These are phyloP conservation scores for Tetranychus truncatus DNA, from an alignment of 2,888 invertebrate genomes.

Conservation along the genomic window DNA sequence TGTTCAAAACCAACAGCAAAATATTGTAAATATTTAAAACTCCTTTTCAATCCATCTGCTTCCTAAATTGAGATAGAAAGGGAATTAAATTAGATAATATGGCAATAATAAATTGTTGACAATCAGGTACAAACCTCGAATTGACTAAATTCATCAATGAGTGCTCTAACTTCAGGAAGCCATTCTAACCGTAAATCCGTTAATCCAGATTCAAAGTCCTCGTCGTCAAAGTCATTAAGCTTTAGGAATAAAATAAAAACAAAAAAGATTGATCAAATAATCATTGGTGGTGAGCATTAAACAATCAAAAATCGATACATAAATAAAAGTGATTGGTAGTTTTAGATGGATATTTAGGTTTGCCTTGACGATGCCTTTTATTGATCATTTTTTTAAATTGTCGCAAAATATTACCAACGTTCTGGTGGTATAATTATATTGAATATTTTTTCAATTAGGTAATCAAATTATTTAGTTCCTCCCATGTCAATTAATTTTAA, in stretches of 20 bases:
- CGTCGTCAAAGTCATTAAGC: not conserved
- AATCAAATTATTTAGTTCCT: too few relatives aligned
- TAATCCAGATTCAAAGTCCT: not conserved
- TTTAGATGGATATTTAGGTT: too few relatives aligned
- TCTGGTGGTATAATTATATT: too few relatives aligned
- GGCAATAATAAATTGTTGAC: not conserved
- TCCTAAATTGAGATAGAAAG: constrained; percentile 4
- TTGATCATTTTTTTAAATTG: too few relatives aligned
- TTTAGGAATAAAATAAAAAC: not conserved
- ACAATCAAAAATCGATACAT: too few relatives aligned
- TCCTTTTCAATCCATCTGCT: constrained; percentile 30
- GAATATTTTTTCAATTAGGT: too few relatives aligned
- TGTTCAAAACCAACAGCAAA: constrained; percentile 51
- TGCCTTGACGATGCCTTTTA: too few relatives aligned
- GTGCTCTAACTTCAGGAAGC: not conserved
- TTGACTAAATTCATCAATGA: not conserved
- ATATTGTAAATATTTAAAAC: constrained; percentile 43
- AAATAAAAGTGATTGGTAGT: too few relatives aligned
- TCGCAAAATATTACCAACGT: too few relatives aligned
- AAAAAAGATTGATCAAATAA: too few relatives aligned
- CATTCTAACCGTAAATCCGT: not conserved
- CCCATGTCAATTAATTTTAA: too few relatives aligned
- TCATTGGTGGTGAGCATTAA: too few relatives aligned
- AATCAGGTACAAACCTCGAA: not conserved
- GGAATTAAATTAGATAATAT: not conserved